A percentile compares a stretch with the other conserved stretches of the same genome.
phyloP scores from a whole-genome alignment of 2,888 invertebrate species.

The Aleiodes testaceus region DNA sequence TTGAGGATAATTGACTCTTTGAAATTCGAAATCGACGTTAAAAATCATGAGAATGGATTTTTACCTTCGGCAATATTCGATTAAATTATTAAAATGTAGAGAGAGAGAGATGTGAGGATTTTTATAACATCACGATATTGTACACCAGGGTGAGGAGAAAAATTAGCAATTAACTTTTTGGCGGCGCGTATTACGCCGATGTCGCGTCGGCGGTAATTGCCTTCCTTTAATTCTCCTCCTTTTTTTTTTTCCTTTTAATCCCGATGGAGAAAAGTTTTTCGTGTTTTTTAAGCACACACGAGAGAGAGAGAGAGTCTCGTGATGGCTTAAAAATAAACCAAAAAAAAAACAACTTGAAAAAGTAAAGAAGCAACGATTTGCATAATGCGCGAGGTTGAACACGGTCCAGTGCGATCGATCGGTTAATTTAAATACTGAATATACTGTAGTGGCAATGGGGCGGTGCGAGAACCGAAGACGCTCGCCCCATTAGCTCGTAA shows the following conservation, averaged over 20 bases:
- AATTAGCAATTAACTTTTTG: conserved; percentile 67
- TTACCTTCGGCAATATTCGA: conserved; percentile 26
- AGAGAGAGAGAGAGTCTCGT: too few species aligned
- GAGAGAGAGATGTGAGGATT: conserved; percentile 52
- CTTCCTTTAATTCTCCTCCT: neutral
- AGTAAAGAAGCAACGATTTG: conserved; percentile 59
- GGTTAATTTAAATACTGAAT: conserved; percentile 72
- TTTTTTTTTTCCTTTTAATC: neutral
- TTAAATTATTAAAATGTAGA: conserved; percentile 26
- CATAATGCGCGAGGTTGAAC: conserved; percentile 70
- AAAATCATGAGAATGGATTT: neutral
- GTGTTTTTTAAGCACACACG: conserved; percentile 62
- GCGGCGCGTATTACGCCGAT: conserved; percentile 56
- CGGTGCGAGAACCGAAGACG: conserved; percentile 51
- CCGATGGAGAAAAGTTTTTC: conserved; percentile 66
- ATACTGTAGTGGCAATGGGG: conserved; percentile 51
- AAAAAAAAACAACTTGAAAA: neutral
- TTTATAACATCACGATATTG: conserved; percentile 38
- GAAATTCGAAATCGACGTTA: conserved; percentile 42
- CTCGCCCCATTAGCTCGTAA: conserved; percentile 68
- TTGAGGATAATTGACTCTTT: conserved; percentile 40
- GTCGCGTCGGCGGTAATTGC: conserved; percentile 70
- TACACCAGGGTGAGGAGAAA: conserved; percentile 50
- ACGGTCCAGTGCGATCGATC: conserved; percentile 66
- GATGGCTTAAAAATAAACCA: too few species aligned